A percentile compares a stretch with the other conserved stretches of the same genome.
phyloP scores from a whole-genome alignment of 2,888 invertebrate species.

The Catocala fraxini region DNA sequence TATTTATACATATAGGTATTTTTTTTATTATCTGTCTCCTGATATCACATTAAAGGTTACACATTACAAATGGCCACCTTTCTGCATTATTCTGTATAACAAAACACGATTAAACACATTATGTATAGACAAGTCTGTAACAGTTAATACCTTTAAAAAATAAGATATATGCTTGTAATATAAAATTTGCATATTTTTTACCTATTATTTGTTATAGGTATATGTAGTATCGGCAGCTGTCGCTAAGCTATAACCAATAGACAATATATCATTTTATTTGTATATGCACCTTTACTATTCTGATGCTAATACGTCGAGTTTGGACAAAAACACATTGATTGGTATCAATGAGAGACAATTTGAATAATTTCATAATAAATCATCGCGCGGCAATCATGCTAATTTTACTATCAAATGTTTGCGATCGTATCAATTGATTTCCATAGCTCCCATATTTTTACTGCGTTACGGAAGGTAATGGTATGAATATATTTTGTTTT shows the following conservation, averaged over 20 bases:
- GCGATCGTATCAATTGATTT: slow-evolving; percentile 55
- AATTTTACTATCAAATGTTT: slow-evolving; percentile 61
- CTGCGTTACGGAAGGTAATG: slow-evolving; percentile 50
- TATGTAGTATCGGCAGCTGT: slow-evolving; percentile 51
- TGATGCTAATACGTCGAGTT: slow-evolving; percentile 69
- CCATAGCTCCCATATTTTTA: slow-evolving; percentile 29
- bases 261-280: slow-evolving; percentile 58
- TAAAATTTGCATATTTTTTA: slow-evolving; percentile 16
- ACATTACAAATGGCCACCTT: no score
- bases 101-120: neutral
- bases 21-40: no score
- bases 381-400: slow-evolving; percentile 66
- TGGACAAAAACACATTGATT: slow-evolving; percentile 70
- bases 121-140: neutral
- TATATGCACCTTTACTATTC: slow-evolving; percentile 64
- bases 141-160: neutral
- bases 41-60: no score
- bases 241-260: slow-evolving; percentile 46
- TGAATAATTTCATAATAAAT: slow-evolving; percentile 79
- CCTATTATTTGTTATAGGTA: neutral
- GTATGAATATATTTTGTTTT: slow-evolving; percentile 27
- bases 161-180: slow-evolving; percentile 1
- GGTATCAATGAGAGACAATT: slow-evolving; percentile 69
- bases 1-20: no score
- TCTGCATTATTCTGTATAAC: neutral